Conservation (phyloP, 2,113 vertebrate genomes). For the Albula glossodonta region DNA sequence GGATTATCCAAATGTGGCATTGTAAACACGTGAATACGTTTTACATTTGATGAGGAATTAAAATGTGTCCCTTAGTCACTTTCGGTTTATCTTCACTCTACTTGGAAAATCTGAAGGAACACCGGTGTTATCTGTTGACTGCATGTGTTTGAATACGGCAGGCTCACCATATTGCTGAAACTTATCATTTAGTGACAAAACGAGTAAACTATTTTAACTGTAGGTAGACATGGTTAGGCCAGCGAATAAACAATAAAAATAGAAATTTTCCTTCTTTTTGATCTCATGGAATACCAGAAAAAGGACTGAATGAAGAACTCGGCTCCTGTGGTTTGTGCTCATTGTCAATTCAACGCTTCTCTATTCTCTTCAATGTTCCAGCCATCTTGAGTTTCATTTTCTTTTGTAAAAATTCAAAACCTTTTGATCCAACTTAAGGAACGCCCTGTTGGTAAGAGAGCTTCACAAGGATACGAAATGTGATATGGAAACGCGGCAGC, state of each 20-base stretch:
- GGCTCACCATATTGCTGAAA: neutral
- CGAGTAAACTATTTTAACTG: neutral
- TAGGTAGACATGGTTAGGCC: neutral
- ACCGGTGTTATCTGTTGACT: neutral
- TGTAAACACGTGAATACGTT: too few relatives aligned
- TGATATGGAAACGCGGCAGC: conserved; percentile 57
- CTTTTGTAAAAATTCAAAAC: conserved; percentile 82
- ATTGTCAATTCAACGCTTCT: conserved; percentile 79
- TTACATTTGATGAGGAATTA: too few relatives aligned
- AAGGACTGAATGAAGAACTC: conserved; percentile 74
- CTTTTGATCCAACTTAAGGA: conserved; percentile 91
- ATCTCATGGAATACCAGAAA: conserved; percentile 43
- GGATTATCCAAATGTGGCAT: too few relatives aligned
- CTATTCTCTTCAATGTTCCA: conserved; percentile 76
- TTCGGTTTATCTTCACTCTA: neutral
- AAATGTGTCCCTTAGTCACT: too few relatives aligned
- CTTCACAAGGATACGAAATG: conserved; percentile 88
- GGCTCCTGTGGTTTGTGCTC: conserved; percentile 77
- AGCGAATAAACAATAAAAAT: conserved; percentile 11
- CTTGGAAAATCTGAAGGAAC: neutral
- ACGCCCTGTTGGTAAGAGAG: conserved; percentile 83
- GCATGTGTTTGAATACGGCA: neutral
- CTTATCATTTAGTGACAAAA: neutral
- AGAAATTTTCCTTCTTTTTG: neutral
- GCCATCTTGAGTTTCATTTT: conserved; percentile 89